phyloP scores from a whole-genome alignment of 2,113 vertebrate genomes.

The Bolborhynchus lineola region DNA sequence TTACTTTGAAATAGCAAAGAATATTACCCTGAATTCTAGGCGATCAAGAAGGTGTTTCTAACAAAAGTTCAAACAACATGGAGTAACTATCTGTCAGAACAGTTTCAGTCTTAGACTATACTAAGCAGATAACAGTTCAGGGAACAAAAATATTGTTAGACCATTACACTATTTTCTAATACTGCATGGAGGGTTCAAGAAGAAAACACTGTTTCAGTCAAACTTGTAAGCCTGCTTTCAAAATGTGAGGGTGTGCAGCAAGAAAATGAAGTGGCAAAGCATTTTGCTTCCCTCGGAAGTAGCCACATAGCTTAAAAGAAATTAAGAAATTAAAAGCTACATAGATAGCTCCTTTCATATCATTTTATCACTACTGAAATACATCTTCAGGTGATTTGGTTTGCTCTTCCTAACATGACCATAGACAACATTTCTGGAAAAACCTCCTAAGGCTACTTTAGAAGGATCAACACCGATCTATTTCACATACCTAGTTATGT shows the following conservation, averaged over 20 bases:
- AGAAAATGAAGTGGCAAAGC: not conserved
- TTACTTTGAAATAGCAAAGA: not conserved
- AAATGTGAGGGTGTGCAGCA: not conserved
- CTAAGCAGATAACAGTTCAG: not conserved
- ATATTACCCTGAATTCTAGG: not conserved
- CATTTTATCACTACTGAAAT: not conserved
- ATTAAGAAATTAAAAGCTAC: not conserved
- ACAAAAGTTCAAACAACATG: not conserved
- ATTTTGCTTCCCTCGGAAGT: not conserved
- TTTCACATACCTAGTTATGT: not conserved
- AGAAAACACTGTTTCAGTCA: not conserved
- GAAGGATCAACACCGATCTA: not conserved
- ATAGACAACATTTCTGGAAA: not conserved
- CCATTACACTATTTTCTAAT: not conserved
- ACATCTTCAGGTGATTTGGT: not conserved
- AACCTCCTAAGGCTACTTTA: not conserved
- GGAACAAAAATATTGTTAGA: not conserved
- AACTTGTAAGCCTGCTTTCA: not conserved
- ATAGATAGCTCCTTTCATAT: not conserved
- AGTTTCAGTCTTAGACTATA: not conserved
- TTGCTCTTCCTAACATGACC: not conserved
- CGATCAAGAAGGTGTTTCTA: not conserved
- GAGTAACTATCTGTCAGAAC: not conserved
- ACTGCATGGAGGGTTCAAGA: not conserved
- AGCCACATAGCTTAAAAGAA: not conserved